Conservation (phyloP, 2,113 vertebrate genomes). For the Prinia subflava region DNA sequence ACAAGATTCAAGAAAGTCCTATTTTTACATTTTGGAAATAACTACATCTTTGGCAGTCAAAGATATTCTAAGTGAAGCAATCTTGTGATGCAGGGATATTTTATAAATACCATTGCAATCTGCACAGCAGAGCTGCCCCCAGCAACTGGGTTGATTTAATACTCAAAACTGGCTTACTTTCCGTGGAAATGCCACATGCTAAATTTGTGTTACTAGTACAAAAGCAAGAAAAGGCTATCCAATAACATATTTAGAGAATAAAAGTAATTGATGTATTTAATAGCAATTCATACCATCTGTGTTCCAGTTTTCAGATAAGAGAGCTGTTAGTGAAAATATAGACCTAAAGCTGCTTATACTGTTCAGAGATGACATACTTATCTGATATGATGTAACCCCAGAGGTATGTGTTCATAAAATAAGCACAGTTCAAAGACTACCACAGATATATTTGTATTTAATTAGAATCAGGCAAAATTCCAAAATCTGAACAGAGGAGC, state of each 20-base stretch:
- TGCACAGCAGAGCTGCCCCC: neutral
- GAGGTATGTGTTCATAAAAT: constrained; percentile 61
- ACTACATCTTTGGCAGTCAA: neutral
- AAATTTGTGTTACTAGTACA: constrained; percentile 1
- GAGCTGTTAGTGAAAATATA: constrained; percentile 59
- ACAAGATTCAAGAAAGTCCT: neutral
- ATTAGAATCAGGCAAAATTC: constrained; percentile 63
- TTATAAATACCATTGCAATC: neutral
- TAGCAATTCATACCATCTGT: constrained; percentile 62
- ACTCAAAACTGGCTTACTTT: neutral
- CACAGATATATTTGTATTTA: constrained; percentile 61
- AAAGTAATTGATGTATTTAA: constrained; percentile 54
- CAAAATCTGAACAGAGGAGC: constrained; percentile 37
- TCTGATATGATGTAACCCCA: constrained; percentile 64
- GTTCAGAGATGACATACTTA: constrained; percentile 60
- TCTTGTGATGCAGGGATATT: neutral
- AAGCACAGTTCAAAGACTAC: constrained; percentile 64
- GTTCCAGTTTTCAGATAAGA: constrained; percentile 57
- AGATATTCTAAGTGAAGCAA: neutral
- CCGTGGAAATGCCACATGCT: neutral
- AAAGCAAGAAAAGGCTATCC: constrained; percentile 10
- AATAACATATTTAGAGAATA: constrained; percentile 31
- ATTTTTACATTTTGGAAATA: neutral
- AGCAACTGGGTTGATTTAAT: neutral
- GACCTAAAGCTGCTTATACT: constrained; percentile 43